Percentiles rank a stretch among this genome's conserved stretches.
These are phyloP conservation scores for Scomberomorus guttatus DNA, from an alignment of 2,797 vertebrate genomes.

Conservation along the genomic window DNA sequence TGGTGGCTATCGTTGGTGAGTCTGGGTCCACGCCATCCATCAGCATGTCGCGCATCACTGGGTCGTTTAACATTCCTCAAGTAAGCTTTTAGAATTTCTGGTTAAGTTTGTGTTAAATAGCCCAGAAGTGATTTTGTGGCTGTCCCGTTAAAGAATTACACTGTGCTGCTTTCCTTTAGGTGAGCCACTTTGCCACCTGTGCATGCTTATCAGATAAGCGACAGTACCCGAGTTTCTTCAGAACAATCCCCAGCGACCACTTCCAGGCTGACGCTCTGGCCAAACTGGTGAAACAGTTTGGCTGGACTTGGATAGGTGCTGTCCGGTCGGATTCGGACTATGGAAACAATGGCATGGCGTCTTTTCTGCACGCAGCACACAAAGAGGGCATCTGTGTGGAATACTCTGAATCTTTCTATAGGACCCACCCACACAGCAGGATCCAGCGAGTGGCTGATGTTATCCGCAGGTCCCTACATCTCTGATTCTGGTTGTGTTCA, in stretches of 20 bases:
- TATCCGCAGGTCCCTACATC: conserved; percentile 64
- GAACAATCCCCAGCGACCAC: conserved; percentile 84
- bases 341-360: conserved; percentile 81
- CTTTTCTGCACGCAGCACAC: conserved; percentile 71
- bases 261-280: conserved; percentile 79
- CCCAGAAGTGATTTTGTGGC: background rate
- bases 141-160: background rate
- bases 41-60: conserved; percentile 72
- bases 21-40: conserved; percentile 81
- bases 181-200: conserved; percentile 84
- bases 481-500: background rate
- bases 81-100: conserved; percentile 44
- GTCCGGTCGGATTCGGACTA: conserved; percentile 81
- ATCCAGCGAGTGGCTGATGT: conserved; percentile 73
- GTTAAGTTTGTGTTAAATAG: background rate
- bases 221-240: conserved; percentile 82
- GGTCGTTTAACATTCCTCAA: conserved; percentile 77
- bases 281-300: conserved; percentile 81
- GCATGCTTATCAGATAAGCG: conserved; percentile 82
- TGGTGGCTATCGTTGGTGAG: conserved; percentile 74
- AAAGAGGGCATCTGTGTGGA: conserved; percentile 80
- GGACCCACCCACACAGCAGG: conserved; percentile 64
- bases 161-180: conserved; percentile 58
- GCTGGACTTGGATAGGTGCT: conserved; percentile 87
- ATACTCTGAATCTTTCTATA: conserved; percentile 74